Conservation (phyloP, 35 echinoderm and acorn worm genomes). For the Chiridota heheva region DNA sequence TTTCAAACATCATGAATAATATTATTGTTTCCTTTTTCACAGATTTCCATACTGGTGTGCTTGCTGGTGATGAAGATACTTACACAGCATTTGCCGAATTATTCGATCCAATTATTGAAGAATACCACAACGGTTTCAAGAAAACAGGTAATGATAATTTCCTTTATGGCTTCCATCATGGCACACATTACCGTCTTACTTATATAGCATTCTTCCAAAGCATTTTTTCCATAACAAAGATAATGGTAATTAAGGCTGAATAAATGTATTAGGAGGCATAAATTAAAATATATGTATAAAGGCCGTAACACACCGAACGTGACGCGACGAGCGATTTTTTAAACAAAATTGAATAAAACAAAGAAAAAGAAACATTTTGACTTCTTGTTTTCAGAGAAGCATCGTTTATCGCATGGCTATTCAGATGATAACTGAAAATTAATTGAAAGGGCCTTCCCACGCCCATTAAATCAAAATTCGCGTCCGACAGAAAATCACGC, state of each 20-base stretch:
- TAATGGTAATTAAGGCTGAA: not conserved
- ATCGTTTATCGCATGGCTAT: no score
- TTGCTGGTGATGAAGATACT: constrained; percentile 78
- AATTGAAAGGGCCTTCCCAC: no score
- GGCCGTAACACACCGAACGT: no score
- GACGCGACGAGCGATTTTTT: no score
- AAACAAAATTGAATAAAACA: not conserved
- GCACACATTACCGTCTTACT: no score
- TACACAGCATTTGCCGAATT: constrained; percentile 58
- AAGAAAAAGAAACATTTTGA: no score
- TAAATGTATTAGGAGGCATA: not conserved
- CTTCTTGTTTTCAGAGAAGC: no score
- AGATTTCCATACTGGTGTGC: constrained; percentile 69
- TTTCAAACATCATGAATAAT: no score
- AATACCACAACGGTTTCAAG: constrained; percentile 72
- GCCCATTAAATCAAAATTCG: no score
- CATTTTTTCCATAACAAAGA: not conserved
- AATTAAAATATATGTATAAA: not conserved
- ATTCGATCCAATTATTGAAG: constrained; percentile 72
- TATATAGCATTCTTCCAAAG: not conserved
- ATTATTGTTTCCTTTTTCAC: not conserved
- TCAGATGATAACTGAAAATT: no score
- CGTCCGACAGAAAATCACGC: no score
- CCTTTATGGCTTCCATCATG: no score
- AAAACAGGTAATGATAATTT: constrained; percentile 51